Percentiles rank a stretch among this genome's conserved stretches.
These are phyloP conservation scores for Spialia ferax DNA, from an alignment of 2,888 invertebrate species.

Conservation along the genomic window DNA sequence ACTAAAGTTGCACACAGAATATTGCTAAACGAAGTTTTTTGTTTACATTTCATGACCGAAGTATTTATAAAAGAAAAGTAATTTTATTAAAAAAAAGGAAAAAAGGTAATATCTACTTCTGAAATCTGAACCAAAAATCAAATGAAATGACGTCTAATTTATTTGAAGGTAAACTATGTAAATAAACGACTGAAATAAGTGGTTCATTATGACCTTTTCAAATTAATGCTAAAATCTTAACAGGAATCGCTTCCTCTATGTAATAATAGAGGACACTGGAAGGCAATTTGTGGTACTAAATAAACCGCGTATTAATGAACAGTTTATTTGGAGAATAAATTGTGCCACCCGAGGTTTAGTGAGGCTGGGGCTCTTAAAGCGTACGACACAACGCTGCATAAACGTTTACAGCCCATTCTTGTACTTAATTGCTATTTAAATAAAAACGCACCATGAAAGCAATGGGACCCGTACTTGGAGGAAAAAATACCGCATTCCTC, in stretches of 20 bases:
- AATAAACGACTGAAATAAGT: too few relatives aligned
- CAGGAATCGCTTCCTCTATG: conserved; percentile 4
- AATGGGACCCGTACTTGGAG: conserved; percentile 56
- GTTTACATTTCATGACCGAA: too few relatives aligned
- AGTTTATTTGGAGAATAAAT: conserved; percentile 60
- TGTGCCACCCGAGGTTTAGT: conserved; percentile 50
- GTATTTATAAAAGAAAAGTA: too few relatives aligned
- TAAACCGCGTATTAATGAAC: conserved; percentile 46
- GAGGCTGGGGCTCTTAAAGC: conserved; percentile 65
- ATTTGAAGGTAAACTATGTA: too few relatives aligned
- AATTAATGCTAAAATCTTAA: neutral
- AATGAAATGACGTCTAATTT: too few relatives aligned
- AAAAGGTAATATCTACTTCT: too few relatives aligned
- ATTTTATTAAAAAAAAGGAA: too few relatives aligned
- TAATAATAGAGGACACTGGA: conserved; percentile 23
- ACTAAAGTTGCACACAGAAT: neutral
- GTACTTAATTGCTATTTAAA: conserved; percentile 84
- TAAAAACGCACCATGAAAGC: conserved; percentile 80
- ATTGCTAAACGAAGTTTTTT: neutral
- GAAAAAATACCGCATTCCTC: conserved; percentile 23
- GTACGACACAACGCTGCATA: conserved; percentile 71
- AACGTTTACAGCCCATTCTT: conserved; percentile 84
- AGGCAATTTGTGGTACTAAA: conserved; percentile 37
- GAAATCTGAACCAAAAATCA: too few relatives aligned
- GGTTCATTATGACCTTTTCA: neutral